These are phyloP conservation scores for Camelus bactrianus DNA, from an alignment of 2,113 vertebrate genomes.

Conservation along the genomic window DNA sequence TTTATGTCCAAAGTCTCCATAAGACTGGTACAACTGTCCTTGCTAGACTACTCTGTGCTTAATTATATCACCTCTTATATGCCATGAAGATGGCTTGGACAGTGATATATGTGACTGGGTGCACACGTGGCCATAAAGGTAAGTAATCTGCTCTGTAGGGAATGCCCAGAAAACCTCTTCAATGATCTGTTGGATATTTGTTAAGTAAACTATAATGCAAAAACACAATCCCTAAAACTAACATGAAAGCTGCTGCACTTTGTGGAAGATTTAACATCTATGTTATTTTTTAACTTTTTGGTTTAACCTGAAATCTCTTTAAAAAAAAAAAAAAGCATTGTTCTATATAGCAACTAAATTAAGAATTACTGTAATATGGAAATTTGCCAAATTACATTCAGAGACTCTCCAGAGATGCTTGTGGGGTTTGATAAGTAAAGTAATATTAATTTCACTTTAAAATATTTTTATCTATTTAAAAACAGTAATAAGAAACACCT, in stretches of 20 bases:
- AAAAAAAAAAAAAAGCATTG: background rate
- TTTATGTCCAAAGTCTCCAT: background rate
- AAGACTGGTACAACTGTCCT: background rate
- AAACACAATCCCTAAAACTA: background rate
- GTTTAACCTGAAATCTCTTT: background rate
- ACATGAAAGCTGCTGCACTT: background rate
- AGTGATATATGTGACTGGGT: background rate
- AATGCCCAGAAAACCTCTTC: background rate
- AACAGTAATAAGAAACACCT: background rate
- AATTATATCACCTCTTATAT: background rate
- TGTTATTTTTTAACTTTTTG: background rate
- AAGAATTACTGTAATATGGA: background rate
- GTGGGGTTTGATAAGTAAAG: constrained; percentile 31
- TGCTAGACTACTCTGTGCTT: background rate
- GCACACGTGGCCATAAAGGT: too few relatives aligned
- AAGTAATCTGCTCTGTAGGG: background rate
- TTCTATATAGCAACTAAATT: background rate
- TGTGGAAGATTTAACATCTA: background rate
- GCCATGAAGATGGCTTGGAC: background rate
- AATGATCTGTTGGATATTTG: background rate
- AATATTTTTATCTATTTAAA: background rate
- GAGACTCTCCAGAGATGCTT: constrained; percentile 6
- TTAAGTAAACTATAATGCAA: background rate
- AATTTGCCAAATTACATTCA: background rate
- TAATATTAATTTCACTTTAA: constrained; percentile 18